Base-by-base conservation (phyloP, 2,888 invertebrate species). In the Rhamphomyia laevipes region DNA sequence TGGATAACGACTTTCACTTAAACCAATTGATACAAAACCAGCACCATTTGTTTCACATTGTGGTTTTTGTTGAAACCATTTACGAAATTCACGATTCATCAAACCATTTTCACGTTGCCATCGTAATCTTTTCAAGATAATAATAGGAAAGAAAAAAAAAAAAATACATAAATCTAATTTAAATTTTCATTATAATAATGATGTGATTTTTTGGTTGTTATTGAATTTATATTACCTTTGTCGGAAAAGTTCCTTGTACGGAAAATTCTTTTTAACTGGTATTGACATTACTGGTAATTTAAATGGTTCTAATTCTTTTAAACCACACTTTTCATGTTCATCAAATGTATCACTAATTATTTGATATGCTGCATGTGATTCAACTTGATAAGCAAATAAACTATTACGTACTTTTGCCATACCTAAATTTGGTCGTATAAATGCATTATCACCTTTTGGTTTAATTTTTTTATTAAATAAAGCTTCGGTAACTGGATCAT, bases 101-200 rank as follows among this genome's bases (percentile, higher is more conserved):
- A 80, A 62, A 1, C 80, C 78, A 49, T 70, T 70, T 63, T 80
- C 80, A 38, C 77, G 74, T 59, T 77, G 77, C 77, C 78, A 78
- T 0, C 77, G 74, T 50, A 79, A 55, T 57, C 79, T 78, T 56
- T 4, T n/a, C n/a, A n/a, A n/a, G n/a, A n/a, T n/a, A n/a, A n/a
- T n/a, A n/a, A n/a, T n/a, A n/a, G n/a, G n/a, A n/a, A n/a, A n/a
- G n/a, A n/a, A n/a, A n/a, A n/a, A n/a, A n/a, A n/a, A 55, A 51
- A 41, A 5, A 17, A 21, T 27, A 1, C n/a, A n/a, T n/a, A n/a
- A n/a, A n/a, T n/a, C n/a, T n/a, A 42, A 18, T 40, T 11, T 12
- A 18, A 51, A 38, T 6, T 15, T 40, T 38, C n/a, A 13, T 44
- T 16, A n/a, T n/a, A n/a, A n/a, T n/a, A n/a, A n/a, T n/a, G n/a